phyloP scores from a whole-genome alignment of 2,888 invertebrate genomes.

The Autographa pulchrina region DNA sequence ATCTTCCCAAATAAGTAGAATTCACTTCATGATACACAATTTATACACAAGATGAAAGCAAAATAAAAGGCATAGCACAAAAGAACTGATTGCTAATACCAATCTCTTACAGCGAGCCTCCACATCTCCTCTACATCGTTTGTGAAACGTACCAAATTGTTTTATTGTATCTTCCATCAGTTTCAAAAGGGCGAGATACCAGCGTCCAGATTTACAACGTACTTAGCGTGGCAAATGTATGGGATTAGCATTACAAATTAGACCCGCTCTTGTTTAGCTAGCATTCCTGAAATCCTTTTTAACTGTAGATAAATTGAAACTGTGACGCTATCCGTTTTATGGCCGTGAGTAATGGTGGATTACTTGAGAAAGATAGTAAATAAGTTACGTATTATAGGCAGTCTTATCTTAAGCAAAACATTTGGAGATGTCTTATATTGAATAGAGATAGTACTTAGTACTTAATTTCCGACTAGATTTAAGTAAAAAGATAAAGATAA shows the following conservation, averaged over 20 bases:
- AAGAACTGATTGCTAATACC: neutral
- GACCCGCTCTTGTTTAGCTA: slow-evolving; percentile 30
- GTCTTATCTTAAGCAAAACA: neutral
- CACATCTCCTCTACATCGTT: slow-evolving; percentile 21
- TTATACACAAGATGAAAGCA: neutral
- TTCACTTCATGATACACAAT: neutral
- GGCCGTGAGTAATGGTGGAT: slow-evolving; percentile 48
- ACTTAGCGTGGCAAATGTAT: slow-evolving; percentile 56
- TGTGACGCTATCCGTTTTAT: slow-evolving; percentile 49
- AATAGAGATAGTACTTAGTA: neutral
- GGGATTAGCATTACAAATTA: slow-evolving; percentile 62
- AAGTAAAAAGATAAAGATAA: neutral
- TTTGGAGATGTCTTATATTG: neutral
- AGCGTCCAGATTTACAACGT: slow-evolving; percentile 50
- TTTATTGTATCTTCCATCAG: slow-evolving; percentile 31
- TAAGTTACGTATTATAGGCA: neutral
- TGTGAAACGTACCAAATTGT: slow-evolving; percentile 30
- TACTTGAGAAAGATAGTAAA: slow-evolving; percentile 23
- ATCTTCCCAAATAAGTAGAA: neutral
- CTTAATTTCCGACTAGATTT: neutral
- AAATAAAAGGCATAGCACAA: neutral
- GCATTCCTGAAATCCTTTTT: slow-evolving; percentile 46
- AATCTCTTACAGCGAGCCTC: neutral
- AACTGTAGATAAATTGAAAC: slow-evolving; percentile 49
- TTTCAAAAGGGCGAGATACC: slow-evolving; percentile 27